Evolutionary conservation across 1,140 invertebrate genomes (phyloP), one percentile per base, ranked within the genome.

Genomic region (Campoletis sonorensis): DNA sequence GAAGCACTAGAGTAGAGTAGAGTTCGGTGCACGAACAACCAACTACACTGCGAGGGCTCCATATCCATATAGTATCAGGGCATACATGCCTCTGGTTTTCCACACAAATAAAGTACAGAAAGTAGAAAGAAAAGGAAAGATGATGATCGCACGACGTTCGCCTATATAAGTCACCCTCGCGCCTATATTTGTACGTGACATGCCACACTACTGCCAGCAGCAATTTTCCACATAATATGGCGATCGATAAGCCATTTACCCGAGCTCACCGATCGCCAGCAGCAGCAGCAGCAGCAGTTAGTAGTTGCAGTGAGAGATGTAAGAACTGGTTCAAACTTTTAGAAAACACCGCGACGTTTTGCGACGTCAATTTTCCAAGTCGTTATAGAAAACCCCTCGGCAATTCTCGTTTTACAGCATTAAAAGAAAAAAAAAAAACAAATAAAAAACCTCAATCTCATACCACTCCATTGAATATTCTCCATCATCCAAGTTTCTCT

Each of bases 171-270:
- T 33, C 61, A 33, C 54, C 72, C 40, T 30, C 58, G 76, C 76
- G 33, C 76, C 76, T 78, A 78, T 33, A 33, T 27, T 67, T 37
- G 4, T 78, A 37, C 54, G 23, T 64, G 61, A 64, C 51, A 67
- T 64, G 61, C 76, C 76, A 78, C 76, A 78, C 58, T 78, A 61
- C 54, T 37, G 76, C 76, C 30, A 78, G 33, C 76, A 67, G 76
- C 76, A 78, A 78, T 78, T 78, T 78, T 67, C 76, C 76, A 78
- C 76, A 78, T 78, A 78, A 78, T 78, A 64, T 67, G 58, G 58
- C 76, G 76, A 78, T 78, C 76, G 76, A 78, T 78, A 78, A 78
- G 61, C 76, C 76, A 78, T 78, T 78, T 78, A 67, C 76, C 76
- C 76, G 61, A 78, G 76, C 76, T 33, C 67, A 64, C 76, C 76